Evolutionary conservation across 1,140 invertebrate species (phyloP).

Genomic region (Neuroterus valhalla): DNA sequence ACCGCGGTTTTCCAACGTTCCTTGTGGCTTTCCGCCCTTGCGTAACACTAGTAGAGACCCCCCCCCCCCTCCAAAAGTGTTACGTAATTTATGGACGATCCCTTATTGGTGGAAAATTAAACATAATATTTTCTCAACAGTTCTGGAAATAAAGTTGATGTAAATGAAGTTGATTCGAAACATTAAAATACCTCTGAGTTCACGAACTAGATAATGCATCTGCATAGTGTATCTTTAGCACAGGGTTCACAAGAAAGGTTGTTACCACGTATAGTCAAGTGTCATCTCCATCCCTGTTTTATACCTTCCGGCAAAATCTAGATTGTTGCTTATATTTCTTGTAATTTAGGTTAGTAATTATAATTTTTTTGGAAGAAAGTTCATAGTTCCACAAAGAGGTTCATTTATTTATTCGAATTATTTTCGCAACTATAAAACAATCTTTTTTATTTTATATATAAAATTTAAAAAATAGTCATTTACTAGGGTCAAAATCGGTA

Average conservation of each 20-base stretch:
- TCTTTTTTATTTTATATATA: no score
- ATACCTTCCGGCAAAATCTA: not conserved
- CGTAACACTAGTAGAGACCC: no score
- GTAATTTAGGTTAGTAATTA: not conserved
- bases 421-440: no score
- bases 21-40: no score
- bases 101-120: no score
- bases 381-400: not conserved
- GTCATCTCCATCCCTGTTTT: not conserved
- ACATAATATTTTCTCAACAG: not conserved
- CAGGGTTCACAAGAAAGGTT: slow-evolving; percentile 1
- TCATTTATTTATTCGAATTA: not conserved
- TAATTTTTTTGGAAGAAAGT: not conserved
- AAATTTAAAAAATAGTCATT: no score
- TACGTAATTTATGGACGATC: no score
- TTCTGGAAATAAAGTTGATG: no score
- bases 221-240: not conserved
- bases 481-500: no score
- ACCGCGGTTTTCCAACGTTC: no score
- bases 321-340: not conserved
- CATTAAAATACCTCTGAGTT: not conserved
- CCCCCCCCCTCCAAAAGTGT: no score
- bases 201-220: not conserved
- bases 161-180: not conserved
- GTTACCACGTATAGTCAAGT: not conserved